phyloP scores from a whole-genome alignment of 2,888 invertebrate species.

The Metellina segmentata region DNA sequence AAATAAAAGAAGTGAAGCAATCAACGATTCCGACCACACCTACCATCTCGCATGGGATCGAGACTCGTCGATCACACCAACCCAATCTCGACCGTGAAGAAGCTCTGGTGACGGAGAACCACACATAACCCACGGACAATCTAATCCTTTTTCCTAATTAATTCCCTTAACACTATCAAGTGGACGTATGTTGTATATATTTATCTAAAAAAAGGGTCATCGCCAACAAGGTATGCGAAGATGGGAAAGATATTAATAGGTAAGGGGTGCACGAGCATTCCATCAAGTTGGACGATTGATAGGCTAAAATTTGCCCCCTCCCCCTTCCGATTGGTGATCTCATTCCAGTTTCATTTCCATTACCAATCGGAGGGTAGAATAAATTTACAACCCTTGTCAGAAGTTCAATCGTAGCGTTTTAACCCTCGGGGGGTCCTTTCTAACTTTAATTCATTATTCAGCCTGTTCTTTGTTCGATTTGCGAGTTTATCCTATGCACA shows the following conservation, averaged over 20 bases:
- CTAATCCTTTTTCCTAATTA: slow-evolving; percentile 53
- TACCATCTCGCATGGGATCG: slow-evolving; percentile 14
- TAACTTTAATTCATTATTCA: slow-evolving; percentile 52
- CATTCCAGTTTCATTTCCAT: slow-evolving; percentile 59
- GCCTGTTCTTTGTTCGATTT: slow-evolving; percentile 52
- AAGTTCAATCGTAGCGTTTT: slow-evolving; percentile 59
- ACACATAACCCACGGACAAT: slow-evolving; percentile 31
- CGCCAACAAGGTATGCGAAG: not conserved
- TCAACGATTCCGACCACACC: slow-evolving; percentile 54
- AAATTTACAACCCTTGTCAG: slow-evolving; percentile 61
- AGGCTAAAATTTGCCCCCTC: not conserved
- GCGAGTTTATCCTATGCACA: not conserved
- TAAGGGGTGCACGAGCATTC: slow-evolving; percentile 17
- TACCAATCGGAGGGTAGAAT: slow-evolving; percentile 46
- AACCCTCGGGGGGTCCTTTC: slow-evolving; percentile 9
- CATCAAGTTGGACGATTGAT: slow-evolving; percentile 48
- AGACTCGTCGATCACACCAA: slow-evolving; percentile 30
- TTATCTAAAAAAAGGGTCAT: not conserved
- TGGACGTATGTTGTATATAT: slow-evolving; percentile 10
- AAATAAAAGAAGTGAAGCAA: slow-evolving; percentile 35
- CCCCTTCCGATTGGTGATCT: slow-evolving; percentile 6
- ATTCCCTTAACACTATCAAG: slow-evolving; percentile 55
- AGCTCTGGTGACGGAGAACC: not conserved
- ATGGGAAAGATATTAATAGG: slow-evolving; percentile 25
- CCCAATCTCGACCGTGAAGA: not conserved